phyloP scores from a whole-genome alignment of 2,797 vertebrate species.

The Emydoidea blandingii region DNA sequence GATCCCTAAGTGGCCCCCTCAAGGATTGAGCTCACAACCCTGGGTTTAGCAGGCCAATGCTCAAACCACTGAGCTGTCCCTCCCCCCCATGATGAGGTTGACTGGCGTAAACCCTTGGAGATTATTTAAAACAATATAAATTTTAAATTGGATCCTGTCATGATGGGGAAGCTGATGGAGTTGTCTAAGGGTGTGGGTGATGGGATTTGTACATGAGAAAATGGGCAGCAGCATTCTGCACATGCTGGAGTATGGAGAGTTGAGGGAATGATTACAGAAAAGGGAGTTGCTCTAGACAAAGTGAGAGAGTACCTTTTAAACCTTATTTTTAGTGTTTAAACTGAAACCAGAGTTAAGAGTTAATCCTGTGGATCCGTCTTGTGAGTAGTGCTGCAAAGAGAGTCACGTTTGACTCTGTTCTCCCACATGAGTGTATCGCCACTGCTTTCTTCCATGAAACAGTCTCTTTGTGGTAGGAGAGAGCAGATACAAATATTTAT shows the following conservation, averaged over 20 bases:
- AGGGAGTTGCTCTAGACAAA: neutral
- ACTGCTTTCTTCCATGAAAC: neutral
- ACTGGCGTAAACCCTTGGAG: neutral
- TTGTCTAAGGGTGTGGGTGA: neutral
- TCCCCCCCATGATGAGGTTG: neutral
- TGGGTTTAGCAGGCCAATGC: no score
- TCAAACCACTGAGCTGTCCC: no score
- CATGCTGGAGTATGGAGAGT: neutral
- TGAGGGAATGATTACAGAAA: accelerated
- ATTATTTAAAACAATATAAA: neutral
- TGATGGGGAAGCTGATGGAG: neutral
- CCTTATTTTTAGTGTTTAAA: neutral
- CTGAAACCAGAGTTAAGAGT: neutral
- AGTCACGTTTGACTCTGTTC: neutral
- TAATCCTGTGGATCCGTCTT: neutral
- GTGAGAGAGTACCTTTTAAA: neutral
- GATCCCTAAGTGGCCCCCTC: no score
- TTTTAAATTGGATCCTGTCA: neutral
- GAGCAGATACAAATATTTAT: neutral
- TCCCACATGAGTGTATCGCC: neutral
- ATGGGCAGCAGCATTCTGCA: neutral
- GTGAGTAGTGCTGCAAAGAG: neutral
- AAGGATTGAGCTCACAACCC: no score
- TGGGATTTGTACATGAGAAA: neutral
- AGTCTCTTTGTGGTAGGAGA: neutral